A percentile compares a stretch with the other conserved stretches of the same genome.
Conservation (phyloP, 2,888 invertebrate genomes). For the Ennomos fuscantarius region DNA sequence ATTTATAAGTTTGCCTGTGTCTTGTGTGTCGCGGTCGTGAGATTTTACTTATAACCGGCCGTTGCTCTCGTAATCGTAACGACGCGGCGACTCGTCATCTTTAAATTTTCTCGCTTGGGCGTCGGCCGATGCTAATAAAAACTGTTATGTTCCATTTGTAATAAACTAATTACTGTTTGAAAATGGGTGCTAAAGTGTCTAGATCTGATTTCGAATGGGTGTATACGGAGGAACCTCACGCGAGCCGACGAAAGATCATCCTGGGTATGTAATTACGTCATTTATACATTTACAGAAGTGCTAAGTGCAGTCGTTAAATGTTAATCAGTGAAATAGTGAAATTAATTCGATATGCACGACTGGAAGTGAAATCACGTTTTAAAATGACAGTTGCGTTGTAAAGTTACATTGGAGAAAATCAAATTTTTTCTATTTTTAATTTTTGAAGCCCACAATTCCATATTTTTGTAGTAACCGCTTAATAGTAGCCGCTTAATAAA, state of each 20-base stretch:
- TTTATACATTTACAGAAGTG: conserved; percentile 33
- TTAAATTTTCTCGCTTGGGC: conserved; percentile 4
- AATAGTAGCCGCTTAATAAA: no score
- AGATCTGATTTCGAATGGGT: conserved; percentile 98
- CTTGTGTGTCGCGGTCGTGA: not conserved
- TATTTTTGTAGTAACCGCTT: no score
- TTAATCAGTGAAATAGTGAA: conserved; percentile 6
- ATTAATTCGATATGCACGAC: not conserved
- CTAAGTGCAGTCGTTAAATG: conserved; percentile 5
- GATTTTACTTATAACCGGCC: not conserved
- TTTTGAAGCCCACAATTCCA: not conserved
- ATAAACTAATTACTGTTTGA: conserved; percentile 41
- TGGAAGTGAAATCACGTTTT: not conserved
- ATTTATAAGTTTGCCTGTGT: no score
- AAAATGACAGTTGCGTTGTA: not conserved
- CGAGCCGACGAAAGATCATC: conserved; percentile 96
- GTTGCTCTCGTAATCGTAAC: no score
- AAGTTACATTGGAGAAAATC: not conserved
- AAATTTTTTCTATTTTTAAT: not conserved
- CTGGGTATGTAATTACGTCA: conserved; percentile 88
- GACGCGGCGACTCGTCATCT: not conserved
- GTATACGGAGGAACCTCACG: conserved; percentile 99
- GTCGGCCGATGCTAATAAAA: conserved; percentile 7
- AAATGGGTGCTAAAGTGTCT: conserved; percentile 97
- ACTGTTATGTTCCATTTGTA: conserved; percentile 28